Conservation (phyloP, 2,113 vertebrate species). For the Acrocephalus arundinaceus region DNA sequence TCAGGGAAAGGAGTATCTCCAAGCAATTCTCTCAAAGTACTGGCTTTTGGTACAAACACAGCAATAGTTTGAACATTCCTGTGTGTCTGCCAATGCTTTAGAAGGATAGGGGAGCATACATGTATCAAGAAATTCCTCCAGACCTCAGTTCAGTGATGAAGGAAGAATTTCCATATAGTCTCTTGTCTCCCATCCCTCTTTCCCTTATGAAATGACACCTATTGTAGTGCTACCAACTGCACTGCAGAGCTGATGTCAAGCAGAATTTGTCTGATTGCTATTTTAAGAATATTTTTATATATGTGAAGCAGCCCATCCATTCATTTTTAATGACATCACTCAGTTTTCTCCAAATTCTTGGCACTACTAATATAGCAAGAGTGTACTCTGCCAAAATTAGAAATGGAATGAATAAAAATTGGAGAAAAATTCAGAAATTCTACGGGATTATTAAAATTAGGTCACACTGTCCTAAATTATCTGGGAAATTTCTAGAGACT, state of each 20-base stretch:
- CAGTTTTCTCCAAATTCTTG: neutral
- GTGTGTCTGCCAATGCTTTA: neutral
- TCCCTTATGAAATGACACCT: neutral
- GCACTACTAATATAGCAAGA: neutral
- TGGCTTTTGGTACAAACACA: neutral
- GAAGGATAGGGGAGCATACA: neutral
- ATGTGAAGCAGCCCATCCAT: neutral
- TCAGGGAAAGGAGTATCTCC: neutral
- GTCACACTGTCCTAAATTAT: neutral
- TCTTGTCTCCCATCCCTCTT: neutral
- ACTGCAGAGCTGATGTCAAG: neutral
- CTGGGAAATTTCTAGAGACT: neutral
- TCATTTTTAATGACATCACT: neutral
- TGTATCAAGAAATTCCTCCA: neutral
- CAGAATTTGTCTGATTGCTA: neutral
- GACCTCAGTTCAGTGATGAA: neutral
- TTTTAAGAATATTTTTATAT: neutral
- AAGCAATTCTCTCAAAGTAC: neutral
- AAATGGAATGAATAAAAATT: neutral
- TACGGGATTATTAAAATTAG: neutral
- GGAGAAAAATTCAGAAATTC: neutral
- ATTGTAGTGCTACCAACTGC: neutral
- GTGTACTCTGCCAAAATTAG: neutral
- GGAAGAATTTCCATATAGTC: neutral
- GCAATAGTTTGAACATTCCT: neutral